These are phyloP conservation scores for Phalangium opilio DNA, from an alignment of 2,888 invertebrate species.

Conservation along the genomic window DNA sequence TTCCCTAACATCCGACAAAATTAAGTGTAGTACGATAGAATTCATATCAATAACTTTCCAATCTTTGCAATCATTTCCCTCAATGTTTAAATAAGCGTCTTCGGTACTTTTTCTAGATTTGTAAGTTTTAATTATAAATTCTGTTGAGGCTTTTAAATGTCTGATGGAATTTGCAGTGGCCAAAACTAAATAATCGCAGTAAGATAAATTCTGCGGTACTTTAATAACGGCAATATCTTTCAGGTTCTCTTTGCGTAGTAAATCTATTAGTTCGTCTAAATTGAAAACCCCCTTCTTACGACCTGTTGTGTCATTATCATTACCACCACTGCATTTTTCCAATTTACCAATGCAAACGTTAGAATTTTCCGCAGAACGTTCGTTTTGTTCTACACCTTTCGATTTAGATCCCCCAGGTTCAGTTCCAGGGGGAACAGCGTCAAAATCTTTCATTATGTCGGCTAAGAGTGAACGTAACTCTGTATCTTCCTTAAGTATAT, in stretches of 20 bases:
- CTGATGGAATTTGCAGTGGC: conserved; percentile 39
- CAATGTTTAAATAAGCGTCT: conserved; percentile 52
- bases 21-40: conserved; percentile 73
- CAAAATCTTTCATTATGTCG: too few relatives aligned
- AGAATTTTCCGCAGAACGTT: too few relatives aligned
- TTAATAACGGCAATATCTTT: conserved; percentile 62
- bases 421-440: too few relatives aligned
- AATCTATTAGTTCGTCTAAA: conserved; percentile 61
- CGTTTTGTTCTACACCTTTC: too few relatives aligned
- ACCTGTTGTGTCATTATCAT: conserved; percentile 38
- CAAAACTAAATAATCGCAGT: conserved; percentile 70
- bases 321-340: too few relatives aligned
- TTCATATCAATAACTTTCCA: conserved; percentile 88
- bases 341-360: too few relatives aligned
- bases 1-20: conserved; percentile 50
- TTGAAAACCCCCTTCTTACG: conserved; percentile 73
- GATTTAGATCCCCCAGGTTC: too few relatives aligned
- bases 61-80: conserved; percentile 55
- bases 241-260: conserved; percentile 60
- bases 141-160: conserved; percentile 29
- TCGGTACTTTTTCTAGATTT: conserved; percentile 19
- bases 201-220: conserved; percentile 55
- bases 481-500: too few relatives aligned
- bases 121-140: conserved; percentile 20
- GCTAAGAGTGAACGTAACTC: too few relatives aligned